Evolutionary conservation across 2,797 vertebrate species (phyloP).

Genomic region (Melanotaenia nigrans): DNA sequence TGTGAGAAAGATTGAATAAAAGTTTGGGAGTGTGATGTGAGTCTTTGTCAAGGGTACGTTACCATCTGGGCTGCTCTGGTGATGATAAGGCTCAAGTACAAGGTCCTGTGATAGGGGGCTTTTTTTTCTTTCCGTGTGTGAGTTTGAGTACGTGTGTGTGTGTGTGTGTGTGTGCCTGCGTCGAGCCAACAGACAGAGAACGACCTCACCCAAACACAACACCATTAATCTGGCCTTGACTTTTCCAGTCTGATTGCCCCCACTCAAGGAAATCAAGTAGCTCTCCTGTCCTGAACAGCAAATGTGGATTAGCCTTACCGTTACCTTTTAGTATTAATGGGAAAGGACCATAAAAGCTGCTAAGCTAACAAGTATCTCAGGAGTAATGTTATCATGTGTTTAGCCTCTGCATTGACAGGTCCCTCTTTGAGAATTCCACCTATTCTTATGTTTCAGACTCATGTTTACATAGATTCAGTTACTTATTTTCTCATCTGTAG

Average conservation of each 20-base stretch:
- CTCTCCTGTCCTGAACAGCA: conserved; percentile 16
- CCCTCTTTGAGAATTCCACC: neutral
- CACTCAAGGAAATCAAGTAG: conserved; percentile 65
- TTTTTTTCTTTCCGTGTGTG: conserved; percentile 30
- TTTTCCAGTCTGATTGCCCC: conserved; percentile 56
- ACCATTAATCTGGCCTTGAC: conserved; percentile 78
- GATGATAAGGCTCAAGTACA: conserved; percentile 85
- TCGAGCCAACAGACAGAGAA: conserved; percentile 52
- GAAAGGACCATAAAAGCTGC: conserved; percentile 37
- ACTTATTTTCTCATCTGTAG: neutral
- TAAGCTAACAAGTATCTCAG: conserved; percentile 37
- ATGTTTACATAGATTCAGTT: conserved; percentile 1
- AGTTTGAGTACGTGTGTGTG: conserved; percentile 15
- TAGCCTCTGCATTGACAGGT: conserved; percentile 2
- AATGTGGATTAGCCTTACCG: conserved; percentile 26
- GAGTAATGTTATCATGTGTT: conserved; percentile 35
- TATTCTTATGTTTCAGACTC: neutral
- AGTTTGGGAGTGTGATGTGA: conserved; percentile 69
- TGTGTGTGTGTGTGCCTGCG: conserved; percentile 18
- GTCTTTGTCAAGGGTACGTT: conserved; percentile 83
- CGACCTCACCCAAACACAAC: conserved; percentile 67
- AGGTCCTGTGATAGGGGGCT: conserved; percentile 79
- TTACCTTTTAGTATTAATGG: conserved; percentile 32
- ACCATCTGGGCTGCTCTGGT: conserved; percentile 79
- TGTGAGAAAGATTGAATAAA: conserved; percentile 66